Conservation (phyloP, 2,888 invertebrate genomes). For the Tolmerus cingulatus region DNA sequence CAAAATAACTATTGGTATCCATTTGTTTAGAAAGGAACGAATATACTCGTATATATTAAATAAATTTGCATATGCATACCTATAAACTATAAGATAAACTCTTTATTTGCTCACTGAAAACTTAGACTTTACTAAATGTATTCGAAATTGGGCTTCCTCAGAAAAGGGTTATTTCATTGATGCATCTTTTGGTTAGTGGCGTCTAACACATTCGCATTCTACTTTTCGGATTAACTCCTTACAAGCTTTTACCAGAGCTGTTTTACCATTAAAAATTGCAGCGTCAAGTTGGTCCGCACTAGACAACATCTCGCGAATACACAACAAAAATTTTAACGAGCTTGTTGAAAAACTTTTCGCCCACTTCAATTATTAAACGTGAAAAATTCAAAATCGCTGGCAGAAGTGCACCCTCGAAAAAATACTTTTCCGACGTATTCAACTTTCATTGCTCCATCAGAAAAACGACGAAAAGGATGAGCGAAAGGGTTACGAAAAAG, state of each 20-base stretch:
- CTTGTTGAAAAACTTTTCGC: neutral
- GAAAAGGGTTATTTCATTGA: too few species aligned
- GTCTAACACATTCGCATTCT: too few species aligned
- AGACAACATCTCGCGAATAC: neutral
- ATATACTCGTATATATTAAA: too few species aligned
- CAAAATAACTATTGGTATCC: too few species aligned
- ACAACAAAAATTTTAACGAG: neutral
- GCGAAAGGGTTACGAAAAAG: neutral
- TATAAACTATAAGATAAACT: too few species aligned
- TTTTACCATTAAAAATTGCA: neutral
- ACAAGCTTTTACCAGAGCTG: neutral
- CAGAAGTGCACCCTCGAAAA: neutral
- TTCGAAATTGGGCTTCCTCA: too few species aligned
- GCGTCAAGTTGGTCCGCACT: neutral
- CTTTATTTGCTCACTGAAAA: too few species aligned
- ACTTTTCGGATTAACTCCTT: neutral
- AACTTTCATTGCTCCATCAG: neutral
- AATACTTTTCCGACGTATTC: neutral
- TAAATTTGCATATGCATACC: too few species aligned
- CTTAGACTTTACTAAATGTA: too few species aligned
- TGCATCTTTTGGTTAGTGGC: too few species aligned
- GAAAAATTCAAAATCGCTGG: neutral
- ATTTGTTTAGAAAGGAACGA: too few species aligned
- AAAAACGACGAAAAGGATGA: neutral
- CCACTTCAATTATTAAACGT: conserved; percentile 8